phyloP scores from a whole-genome alignment of 35 echinoderm and acorn worm species.

The Chiridota heheva region DNA sequence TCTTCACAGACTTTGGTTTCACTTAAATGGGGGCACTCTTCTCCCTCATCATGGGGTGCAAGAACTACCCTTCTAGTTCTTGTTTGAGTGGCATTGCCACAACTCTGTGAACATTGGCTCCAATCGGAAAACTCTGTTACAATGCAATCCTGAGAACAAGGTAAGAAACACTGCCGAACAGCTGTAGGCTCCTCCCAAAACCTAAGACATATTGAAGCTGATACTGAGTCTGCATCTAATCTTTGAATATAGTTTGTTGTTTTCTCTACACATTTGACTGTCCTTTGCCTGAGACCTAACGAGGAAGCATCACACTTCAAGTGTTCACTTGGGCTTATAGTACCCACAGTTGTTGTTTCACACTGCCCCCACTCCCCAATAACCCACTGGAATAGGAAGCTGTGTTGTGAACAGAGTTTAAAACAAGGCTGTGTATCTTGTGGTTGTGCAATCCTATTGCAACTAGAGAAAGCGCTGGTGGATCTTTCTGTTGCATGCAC shows the following conservation, averaged over 20 bases:
- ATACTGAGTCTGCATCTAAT: conserved; percentile 44
- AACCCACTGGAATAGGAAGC: conserved; percentile 79
- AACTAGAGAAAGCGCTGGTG: conserved; percentile 37
- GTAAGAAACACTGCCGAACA: conserved; percentile 60
- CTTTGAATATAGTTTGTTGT: conserved; percentile 58
- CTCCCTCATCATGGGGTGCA: conserved; percentile 51
- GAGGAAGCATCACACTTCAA: conserved; percentile 70
- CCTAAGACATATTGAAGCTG: conserved; percentile 66
- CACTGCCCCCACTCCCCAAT: conserved; percentile 78
- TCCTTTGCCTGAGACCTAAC: conserved; percentile 57
- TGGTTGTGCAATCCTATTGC: conserved; percentile 37
- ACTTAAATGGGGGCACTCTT: conserved; percentile 60
- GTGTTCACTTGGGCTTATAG: conserved; percentile 9
- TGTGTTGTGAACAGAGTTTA: conserved; percentile 78
- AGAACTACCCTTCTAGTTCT: conserved; percentile 65
- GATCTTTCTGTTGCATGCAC: conserved; percentile 35
- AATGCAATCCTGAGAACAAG: conserved; percentile 87
- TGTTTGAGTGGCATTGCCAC: conserved; percentile 95
- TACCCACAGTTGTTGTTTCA: not conserved
- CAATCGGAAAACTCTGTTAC: conserved; percentile 69
- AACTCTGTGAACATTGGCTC: conserved; percentile 77
- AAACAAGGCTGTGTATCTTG: conserved; percentile 60
- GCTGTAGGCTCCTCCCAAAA: conserved; percentile 66
- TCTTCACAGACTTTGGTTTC: conserved; percentile 56
- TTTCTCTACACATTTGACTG: conserved; percentile 76